Conservation (phyloP, 2,797 vertebrate species). For the Falco berigora region DNA sequence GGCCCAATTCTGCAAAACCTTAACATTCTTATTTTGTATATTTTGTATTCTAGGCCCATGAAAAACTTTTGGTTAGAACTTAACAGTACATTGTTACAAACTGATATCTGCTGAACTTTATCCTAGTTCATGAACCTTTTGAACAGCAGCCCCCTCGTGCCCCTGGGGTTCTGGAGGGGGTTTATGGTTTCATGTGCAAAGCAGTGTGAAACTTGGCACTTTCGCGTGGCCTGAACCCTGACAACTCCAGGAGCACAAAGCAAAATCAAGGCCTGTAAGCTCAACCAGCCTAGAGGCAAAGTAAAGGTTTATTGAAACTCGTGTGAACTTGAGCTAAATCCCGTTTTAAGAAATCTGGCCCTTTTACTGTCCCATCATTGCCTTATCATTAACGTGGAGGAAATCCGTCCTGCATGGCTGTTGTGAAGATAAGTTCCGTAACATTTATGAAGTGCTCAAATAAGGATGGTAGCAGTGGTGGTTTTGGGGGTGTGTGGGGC, state of each 20-base stretch:
- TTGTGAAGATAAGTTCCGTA: background rate
- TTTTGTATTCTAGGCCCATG: background rate
- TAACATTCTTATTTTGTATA: background rate
- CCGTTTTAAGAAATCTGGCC: background rate
- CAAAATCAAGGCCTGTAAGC: background rate
- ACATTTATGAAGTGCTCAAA: background rate
- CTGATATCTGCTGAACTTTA: constrained; percentile 2
- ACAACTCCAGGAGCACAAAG: background rate
- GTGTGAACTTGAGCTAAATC: background rate
- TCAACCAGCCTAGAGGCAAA: background rate
- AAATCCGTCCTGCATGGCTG: background rate
- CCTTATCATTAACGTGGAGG: background rate
- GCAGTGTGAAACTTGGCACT: constrained; percentile 60
- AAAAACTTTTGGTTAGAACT: background rate
- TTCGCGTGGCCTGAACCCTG: background rate
- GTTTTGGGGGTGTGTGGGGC: too few relatives aligned
- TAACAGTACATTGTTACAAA: background rate
- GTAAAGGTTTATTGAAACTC: background rate
- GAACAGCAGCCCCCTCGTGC: background rate
- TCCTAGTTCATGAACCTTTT: constrained; percentile 54
- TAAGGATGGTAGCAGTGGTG: background rate
- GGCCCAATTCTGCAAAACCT: background rate
- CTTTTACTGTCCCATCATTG: background rate
- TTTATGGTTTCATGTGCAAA: constrained; percentile 49
- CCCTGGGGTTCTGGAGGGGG: constrained; percentile 23